phyloP scores from a whole-genome alignment of 2,113 vertebrate genomes.

The Actenoides lindsayi region DNA sequence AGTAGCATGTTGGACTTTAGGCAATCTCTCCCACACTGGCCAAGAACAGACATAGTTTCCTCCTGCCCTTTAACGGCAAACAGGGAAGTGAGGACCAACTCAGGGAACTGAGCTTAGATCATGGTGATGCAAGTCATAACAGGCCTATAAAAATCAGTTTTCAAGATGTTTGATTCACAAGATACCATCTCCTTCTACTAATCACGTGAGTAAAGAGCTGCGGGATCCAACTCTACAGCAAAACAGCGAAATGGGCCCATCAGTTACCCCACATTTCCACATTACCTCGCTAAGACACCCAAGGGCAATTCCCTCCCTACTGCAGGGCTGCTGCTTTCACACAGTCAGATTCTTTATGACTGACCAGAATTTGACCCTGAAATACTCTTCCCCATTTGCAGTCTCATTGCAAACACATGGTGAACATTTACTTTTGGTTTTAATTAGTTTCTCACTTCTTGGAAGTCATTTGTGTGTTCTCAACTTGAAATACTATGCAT shows the following conservation, averaged over 20 bases:
- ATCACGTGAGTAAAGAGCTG: not conserved
- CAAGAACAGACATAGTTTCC: not conserved
- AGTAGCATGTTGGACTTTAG: not conserved
- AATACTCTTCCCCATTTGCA: not conserved
- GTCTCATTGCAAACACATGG: not conserved
- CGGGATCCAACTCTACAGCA: not conserved
- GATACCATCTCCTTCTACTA: not conserved
- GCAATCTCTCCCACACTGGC: no score
- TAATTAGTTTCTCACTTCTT: slow-evolving; percentile 22
- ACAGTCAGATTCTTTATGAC: not conserved
- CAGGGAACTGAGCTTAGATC: not conserved
- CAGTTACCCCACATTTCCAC: not conserved
- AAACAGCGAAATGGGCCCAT: not conserved
- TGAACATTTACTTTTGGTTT: not conserved
- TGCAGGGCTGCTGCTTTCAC: not conserved
- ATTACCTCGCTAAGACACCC: not conserved
- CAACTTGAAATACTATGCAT: not conserved
- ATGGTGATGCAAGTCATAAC: not conserved
- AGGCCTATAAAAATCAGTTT: not conserved
- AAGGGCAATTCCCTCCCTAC: not conserved
- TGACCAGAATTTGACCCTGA: not conserved
- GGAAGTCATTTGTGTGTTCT: not conserved
- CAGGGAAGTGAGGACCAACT: not conserved
- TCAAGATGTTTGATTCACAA: not conserved
- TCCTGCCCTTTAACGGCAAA: not conserved